Conservation (phyloP, 2,888 invertebrate genomes). For the Heliconius hortense region DNA sequence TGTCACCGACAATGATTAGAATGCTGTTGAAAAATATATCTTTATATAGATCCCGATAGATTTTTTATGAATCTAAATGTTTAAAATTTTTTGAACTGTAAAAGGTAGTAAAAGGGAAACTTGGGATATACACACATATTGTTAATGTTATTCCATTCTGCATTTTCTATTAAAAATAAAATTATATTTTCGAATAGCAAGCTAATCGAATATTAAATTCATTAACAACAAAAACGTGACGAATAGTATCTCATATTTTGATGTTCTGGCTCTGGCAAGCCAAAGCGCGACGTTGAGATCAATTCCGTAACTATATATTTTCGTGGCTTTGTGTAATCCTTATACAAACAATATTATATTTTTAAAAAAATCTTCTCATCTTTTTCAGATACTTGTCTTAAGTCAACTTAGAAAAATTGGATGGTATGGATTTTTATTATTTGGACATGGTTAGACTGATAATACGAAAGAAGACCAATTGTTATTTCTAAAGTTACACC, state of each 20-base stretch:
- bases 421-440: too few relatives aligned
- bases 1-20: not conserved
- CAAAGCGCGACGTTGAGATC: slow-evolving; percentile 56
- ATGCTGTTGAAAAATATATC: not conserved
- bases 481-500: not conserved
- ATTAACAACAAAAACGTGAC: not conserved
- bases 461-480: not conserved
- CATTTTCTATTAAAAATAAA: not conserved
- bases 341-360: slow-evolving; percentile 51
- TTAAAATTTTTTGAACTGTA: too few relatives aligned
- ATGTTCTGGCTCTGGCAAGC: not conserved
- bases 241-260: too few relatives aligned
- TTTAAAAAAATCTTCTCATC: not conserved
- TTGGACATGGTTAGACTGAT: not conserved
- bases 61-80: too few relatives aligned
- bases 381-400: not conserved
- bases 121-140: too few relatives aligned
- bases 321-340: slow-evolving; percentile 95
- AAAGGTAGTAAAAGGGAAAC: too few relatives aligned
- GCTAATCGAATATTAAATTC: not conserved
- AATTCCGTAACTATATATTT: slow-evolving; percentile 99
- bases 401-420: too few relatives aligned
- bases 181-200: not conserved
- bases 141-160: fast-evolving
- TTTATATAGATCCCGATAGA: not conserved